Evolutionary conservation across 2,888 invertebrate genomes (phyloP).

Genomic region (Pammene fasciana): DNA sequence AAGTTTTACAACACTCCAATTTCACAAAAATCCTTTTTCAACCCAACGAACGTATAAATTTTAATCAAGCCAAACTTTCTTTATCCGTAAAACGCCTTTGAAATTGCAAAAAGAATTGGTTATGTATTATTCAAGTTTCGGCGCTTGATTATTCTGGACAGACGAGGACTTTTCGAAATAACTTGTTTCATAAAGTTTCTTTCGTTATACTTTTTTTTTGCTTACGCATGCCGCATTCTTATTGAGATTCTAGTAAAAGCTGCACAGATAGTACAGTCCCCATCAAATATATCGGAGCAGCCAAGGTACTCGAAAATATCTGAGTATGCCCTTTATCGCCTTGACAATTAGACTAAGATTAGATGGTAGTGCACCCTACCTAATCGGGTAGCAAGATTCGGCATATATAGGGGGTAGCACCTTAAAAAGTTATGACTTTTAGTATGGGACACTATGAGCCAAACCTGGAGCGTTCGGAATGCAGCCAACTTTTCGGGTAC

Average conservation of each 20-base stretch:
- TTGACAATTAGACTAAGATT: too few species aligned
- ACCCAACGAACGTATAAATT: slow-evolving; percentile 18
- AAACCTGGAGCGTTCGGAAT: too few species aligned
- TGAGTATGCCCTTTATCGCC: too few species aligned
- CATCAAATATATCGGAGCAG: too few species aligned
- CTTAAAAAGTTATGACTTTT: too few species aligned
- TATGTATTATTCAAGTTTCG: slow-evolving; percentile 45
- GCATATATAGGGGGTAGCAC: too few species aligned
- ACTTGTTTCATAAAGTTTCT: slow-evolving; percentile 41
- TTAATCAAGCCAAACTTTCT: slow-evolving; percentile 31
- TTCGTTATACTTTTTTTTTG: slow-evolving; percentile 17
- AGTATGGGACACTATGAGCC: too few species aligned
- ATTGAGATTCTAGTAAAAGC: neutral
- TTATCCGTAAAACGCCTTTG: slow-evolving; percentile 28
- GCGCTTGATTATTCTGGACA: slow-evolving; percentile 47
- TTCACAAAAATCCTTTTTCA: neutral
- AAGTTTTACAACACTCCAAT: slow-evolving; percentile 2
- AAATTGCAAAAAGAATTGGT: slow-evolving; percentile 38
- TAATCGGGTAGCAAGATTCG: too few species aligned
- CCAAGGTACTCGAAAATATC: too few species aligned
- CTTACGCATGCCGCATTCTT: slow-evolving; percentile 19
- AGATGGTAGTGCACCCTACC: too few species aligned
- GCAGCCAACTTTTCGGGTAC: too few species aligned
- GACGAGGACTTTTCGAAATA: slow-evolving; percentile 43
- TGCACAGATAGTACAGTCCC: neutral